phyloP scores from a whole-genome alignment of 2,797 vertebrate genomes.

The Gymnopithys bicolor region DNA sequence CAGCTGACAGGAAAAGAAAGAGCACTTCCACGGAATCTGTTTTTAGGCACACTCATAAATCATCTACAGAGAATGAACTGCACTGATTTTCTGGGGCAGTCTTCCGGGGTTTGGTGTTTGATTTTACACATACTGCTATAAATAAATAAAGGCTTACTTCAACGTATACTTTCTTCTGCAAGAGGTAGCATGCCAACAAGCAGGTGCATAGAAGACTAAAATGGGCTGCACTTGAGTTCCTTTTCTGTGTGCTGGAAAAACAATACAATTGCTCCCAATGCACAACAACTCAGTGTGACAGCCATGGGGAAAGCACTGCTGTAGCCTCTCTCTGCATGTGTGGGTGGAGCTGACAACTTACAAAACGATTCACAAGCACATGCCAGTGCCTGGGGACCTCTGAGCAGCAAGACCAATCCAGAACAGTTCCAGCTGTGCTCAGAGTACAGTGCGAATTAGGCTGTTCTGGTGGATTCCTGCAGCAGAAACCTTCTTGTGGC shows the following conservation, averaged over 20 bases:
- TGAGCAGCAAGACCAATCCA: background rate
- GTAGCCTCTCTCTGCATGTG: background rate
- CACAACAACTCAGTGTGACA: background rate
- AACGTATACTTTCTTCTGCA: background rate
- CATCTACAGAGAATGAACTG: background rate
- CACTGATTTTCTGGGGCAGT: background rate
- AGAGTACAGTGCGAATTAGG: background rate
- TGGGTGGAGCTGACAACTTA: background rate
- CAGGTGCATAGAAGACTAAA: background rate
- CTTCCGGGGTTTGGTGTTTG: background rate
- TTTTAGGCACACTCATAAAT: background rate
- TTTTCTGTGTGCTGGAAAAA: background rate
- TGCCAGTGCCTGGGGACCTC: background rate
- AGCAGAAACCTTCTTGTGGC: fast-evolving
- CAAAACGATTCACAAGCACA: background rate
- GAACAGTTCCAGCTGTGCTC: background rate
- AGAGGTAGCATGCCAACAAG: background rate
- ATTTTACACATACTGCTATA: background rate
- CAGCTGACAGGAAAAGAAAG: background rate
- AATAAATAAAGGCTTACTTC: background rate
- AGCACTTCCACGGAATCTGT: background rate
- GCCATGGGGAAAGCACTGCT: background rate
- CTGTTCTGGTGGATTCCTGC: background rate
- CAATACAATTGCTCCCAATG: fast-evolving
- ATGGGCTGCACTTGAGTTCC: background rate